phyloP scores from a whole-genome alignment of 2,113 vertebrate species.

The Myotis davidii region DNA sequence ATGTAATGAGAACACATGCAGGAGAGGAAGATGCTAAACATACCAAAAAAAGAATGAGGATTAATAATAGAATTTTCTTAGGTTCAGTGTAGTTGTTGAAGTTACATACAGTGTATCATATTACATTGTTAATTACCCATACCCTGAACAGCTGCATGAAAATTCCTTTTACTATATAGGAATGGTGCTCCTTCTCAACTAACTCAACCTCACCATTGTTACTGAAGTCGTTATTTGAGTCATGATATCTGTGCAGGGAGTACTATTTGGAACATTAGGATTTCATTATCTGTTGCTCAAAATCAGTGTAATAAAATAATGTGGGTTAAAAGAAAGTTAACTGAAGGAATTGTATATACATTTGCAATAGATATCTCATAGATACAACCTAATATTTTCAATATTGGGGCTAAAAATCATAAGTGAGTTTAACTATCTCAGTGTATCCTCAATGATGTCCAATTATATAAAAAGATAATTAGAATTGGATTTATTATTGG shows the following conservation, averaged over 20 bases:
- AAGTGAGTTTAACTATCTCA: neutral
- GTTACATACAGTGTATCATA: neutral
- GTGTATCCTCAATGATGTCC: neutral
- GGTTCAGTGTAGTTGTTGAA: neutral
- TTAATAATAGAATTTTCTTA: neutral
- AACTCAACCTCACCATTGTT: neutral
- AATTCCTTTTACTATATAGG: neutral
- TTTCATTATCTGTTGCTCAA: neutral
- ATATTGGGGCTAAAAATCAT: neutral
- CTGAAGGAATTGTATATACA: neutral
- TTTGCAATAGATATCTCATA: neutral
- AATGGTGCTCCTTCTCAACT: neutral
- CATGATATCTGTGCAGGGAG: neutral
- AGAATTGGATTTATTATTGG: neutral
- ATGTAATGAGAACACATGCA: neutral
- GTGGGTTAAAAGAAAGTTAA: neutral
- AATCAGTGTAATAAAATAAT: conserved; percentile 37
- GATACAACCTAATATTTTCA: conserved; percentile 13
- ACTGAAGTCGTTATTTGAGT: neutral
- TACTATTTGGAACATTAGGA: neutral
- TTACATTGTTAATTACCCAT: neutral
- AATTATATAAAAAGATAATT: conserved; percentile 4
- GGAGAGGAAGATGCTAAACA: neutral
- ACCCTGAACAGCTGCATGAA: neutral
- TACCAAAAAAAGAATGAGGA: neutral